Evolutionary conservation across 2,797 vertebrate genomes (phyloP), one percentile per base, ranked within the genome.

Genomic region (Protonibea diacanthus): DNA sequence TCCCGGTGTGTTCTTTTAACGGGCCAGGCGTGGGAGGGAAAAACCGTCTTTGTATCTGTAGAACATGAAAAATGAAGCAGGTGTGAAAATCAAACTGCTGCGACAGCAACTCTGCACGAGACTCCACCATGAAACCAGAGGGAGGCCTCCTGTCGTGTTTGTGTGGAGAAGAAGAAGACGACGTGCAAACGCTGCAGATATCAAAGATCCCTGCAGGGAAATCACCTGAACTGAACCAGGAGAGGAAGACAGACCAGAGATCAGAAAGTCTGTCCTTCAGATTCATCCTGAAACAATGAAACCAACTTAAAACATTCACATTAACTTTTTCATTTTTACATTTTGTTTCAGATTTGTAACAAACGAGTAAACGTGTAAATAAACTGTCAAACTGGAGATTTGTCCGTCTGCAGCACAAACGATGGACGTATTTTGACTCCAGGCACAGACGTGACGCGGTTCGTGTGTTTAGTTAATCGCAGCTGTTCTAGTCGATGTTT

Each of bases 11-110:
- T 57, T 20, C 33, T 42, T 67, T 71, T 92, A 94, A 78, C 91
- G 95, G 64, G 72, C 88, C 83, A 92, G 55, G 80, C 81, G 86
- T 69, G 93, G 83, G 76, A 93, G 85, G 79, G 88, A 84, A 73
- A 56, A 82, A 38, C 88, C 17, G 9, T 91, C 91, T 88, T 85
- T 77, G 80, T 90, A 89, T 69, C 87, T 92, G 9, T 17, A 33
- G 45, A 20, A 56, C 23, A 14, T 71, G 78, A 72, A 18, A 56
- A 25, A 45, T 44, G 29, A 78, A 44, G 56, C 66, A 70, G 63
- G 13, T 60, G 42, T 76, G 45, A 80, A 47, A 44, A 6, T 0
- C 14, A 70, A 74, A 65, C 2, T 58, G 67, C 80, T 67, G 56
- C 73, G 17, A 27, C 75, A 78, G 69, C 47, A 62, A 13, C 59